Base-by-base conservation (phyloP, 2,797 vertebrate genomes). In the Bradypodion pumilum region DNA sequence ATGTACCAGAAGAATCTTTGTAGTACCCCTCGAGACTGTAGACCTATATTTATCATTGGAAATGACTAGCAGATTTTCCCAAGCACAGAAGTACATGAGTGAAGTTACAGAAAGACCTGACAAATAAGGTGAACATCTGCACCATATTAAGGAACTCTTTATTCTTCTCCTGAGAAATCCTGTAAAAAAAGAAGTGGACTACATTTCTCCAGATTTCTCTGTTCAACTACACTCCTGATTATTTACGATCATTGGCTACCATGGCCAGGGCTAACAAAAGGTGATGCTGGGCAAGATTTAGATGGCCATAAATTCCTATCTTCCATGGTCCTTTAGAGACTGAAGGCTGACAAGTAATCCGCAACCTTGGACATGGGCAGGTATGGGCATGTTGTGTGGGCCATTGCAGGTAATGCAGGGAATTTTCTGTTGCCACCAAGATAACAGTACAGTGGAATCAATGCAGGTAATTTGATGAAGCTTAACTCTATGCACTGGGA, bases 1-100 rank as follows among this genome's bases (percentile, higher is more conserved):
- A 85, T 87, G 90, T 89, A 85, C 92, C 82, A 87, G 40, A 92
- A n/a, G 21, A 49, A 66, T 13, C 27, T 72, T 70, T 73, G 62
- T 0, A 27, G 85, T 35, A 89, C 78, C 78, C 73, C 73, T 66
- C 52, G 90, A 84, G 87, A 87, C 83, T 25, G 42, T 40, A 76
- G 85, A 75, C 80, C 81, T 73, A 63, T 66, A 84, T 87, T 86
- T 81, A 66, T 83, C 27, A 65, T 62, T 19, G 59, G 77, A 89
- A 69, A 89, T 10, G 86, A 85, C 80, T 83, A 82, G 7, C 83
- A 70, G 44, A 5, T n/a, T 72, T 73, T 42, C 8, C 69, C 68
- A 0, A 49, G 44, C 63, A 72, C n/a, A 74, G 32, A 2, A 59
- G 46, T 59, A 23, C 4, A 42, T 69, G 7, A 42, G 7, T 6